Conservation (phyloP, 2,113 vertebrate species). For the Passer montanus region DNA sequence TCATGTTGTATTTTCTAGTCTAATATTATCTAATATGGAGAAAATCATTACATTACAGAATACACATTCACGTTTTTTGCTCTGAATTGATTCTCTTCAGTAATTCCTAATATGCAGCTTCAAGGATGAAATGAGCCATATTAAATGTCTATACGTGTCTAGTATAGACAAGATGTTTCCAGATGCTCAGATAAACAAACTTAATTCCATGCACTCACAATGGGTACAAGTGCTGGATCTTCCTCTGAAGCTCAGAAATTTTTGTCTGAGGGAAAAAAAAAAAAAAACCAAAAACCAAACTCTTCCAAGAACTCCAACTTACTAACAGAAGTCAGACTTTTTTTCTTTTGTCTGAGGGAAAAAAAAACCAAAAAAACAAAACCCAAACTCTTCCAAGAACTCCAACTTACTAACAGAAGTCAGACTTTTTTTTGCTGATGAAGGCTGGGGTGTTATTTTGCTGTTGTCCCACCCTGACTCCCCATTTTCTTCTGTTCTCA, state of each 20-base stretch:
- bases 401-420: background rate
- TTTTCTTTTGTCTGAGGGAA: background rate
- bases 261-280: background rate
- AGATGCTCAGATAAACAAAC: background rate
- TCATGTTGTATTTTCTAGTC: background rate
- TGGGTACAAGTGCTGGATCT: background rate
- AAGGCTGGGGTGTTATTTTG: background rate
- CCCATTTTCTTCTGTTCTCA: background rate
- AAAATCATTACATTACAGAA: background rate
- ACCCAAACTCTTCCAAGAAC: background rate
- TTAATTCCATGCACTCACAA: background rate
- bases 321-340: background rate
- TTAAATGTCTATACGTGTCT: background rate
- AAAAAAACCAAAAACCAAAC: background rate
- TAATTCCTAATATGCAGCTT: background rate
- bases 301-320: background rate
- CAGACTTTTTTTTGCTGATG: background rate
- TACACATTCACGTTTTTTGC: background rate
- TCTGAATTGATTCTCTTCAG: background rate
- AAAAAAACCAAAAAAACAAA: too few relatives aligned
- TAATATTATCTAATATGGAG: background rate
- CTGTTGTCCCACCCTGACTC: rapidly evolving
- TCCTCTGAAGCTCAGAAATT: background rate
- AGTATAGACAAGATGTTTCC: background rate
- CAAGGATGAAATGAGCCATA: background rate